Percentiles rank a stretch among this genome's conserved stretches.
These are phyloP conservation scores for Dolomedes plantarius DNA, from an alignment of 2,888 invertebrate genomes.

Conservation along the genomic window DNA sequence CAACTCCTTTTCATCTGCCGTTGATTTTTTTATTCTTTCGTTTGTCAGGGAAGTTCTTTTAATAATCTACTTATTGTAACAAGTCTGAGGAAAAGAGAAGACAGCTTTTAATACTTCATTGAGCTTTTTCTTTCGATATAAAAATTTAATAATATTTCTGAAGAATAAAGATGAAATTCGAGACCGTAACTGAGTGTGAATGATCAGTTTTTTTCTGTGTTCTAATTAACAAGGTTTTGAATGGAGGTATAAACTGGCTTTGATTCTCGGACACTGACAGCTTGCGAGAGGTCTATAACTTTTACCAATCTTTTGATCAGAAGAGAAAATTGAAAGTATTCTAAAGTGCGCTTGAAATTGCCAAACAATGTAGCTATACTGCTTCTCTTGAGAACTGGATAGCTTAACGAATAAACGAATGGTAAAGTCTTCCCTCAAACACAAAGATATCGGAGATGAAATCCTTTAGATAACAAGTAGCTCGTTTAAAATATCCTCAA, in stretches of 20 bases:
- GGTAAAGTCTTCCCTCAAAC: too few relatives aligned
- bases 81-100: neutral
- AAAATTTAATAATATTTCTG: neutral
- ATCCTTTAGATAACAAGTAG: too few relatives aligned
- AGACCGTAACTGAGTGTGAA: neutral
- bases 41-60: constrained; percentile 18
- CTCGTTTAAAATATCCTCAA: too few relatives aligned
- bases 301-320: too few relatives aligned
- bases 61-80: constrained; percentile 40
- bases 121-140: neutral
- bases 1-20: constrained; percentile 12
- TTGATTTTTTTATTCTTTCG: constrained; percentile 5
- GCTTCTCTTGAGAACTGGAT: too few relatives aligned
- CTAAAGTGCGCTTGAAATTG: too few relatives aligned
- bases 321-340: too few relatives aligned
- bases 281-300: too few relatives aligned
- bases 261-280: neutral
- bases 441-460: too few relatives aligned
- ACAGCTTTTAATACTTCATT: neutral
- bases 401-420: too few relatives aligned
- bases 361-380: too few relatives aligned
- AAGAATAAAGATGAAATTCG: neutral
- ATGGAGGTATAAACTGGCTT: neutral
- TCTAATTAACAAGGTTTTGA: neutral
- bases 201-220: neutral